Percentiles rank a stretch among this genome's conserved stretches.
Conservation (phyloP, 2,797 vertebrate species). For the Sebastes vulpes region DNA sequence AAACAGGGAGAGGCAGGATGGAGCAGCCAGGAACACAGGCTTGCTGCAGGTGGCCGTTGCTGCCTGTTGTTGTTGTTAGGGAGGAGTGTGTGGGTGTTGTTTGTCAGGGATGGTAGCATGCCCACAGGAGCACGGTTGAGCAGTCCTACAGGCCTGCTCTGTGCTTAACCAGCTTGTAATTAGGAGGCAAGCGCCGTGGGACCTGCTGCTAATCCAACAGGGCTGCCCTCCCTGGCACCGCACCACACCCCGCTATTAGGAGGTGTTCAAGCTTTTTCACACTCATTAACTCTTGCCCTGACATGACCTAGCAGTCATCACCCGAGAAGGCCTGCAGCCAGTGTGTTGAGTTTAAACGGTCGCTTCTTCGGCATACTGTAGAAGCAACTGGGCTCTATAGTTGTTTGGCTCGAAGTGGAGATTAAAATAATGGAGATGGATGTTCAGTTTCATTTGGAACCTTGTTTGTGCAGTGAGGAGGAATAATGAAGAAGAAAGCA, state of each 20-base stretch:
- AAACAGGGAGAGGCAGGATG: conserved; percentile 37
- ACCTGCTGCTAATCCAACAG: conserved; percentile 56
- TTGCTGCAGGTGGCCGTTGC: conserved; percentile 62
- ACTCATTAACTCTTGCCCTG: conserved; percentile 40
- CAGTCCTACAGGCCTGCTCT: conserved; percentile 45
- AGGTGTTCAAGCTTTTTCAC: conserved; percentile 30
- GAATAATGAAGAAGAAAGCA: conserved; percentile 13
- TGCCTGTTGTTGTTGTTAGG: conserved; percentile 23
- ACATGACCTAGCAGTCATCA: conserved; percentile 7
- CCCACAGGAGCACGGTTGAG: conserved; percentile 69
- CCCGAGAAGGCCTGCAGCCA: neutral
- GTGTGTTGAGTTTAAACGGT: neutral
- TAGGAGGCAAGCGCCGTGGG: conserved; percentile 64
- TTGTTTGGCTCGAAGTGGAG: neutral
- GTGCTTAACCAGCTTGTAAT: conserved; percentile 71
- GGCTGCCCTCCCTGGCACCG: conserved; percentile 41
- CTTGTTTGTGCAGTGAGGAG: conserved; percentile 7
- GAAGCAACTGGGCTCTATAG: too few species aligned
- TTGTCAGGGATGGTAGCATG: conserved; percentile 60
- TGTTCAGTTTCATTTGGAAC: neutral
- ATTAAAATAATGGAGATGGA: neutral
- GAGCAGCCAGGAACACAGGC: conserved; percentile 22
- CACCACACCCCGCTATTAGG: conserved; percentile 55
- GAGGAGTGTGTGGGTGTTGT: conserved; percentile 56
- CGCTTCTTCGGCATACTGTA: neutral